Evolutionary conservation across 2,888 invertebrate species (phyloP).

Genomic region (Brachyopa scutellaris): DNA sequence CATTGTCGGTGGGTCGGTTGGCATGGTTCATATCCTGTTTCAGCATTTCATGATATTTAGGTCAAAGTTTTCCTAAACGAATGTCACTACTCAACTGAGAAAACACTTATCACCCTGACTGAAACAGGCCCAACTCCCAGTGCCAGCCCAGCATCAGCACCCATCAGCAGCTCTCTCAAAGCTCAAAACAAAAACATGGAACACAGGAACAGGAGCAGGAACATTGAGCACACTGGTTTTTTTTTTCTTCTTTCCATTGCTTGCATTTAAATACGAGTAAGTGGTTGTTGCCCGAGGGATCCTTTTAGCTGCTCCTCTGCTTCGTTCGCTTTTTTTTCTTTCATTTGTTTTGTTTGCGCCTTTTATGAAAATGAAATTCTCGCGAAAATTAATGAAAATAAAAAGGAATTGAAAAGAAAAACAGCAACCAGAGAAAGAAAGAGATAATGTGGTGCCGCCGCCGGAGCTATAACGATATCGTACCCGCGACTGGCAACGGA

Average conservation of each 20-base stretch:
- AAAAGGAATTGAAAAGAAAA: constrained; percentile 25
- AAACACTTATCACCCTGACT: neutral
- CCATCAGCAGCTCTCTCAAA: neutral
- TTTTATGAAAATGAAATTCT: constrained; percentile 55
- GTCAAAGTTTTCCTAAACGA: constrained; percentile 21
- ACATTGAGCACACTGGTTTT: too few species aligned
- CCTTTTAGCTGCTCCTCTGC: neutral
- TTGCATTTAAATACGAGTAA: constrained; percentile 41
- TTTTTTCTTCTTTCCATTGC: constrained; percentile 19
- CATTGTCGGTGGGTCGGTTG: neutral
- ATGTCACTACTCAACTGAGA: constrained; percentile 9
- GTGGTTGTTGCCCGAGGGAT: constrained; percentile 44
- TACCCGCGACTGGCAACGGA: constrained; percentile 3
- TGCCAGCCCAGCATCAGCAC: neutral
- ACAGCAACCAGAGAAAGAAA: neutral
- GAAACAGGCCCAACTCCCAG: too few species aligned
- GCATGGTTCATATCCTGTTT: constrained; percentile 8
- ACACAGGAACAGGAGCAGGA: neutral
- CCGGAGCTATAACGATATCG: constrained; percentile 1
- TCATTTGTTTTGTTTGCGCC: constrained; percentile 11
- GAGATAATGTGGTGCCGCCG: neutral
- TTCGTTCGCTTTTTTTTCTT: neutral
- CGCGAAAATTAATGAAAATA: constrained; percentile 39
- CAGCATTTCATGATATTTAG: neutral
- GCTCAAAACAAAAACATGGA: constrained; percentile 2